phyloP scores from a whole-genome alignment of 2,797 vertebrate genomes.

The Macropodus opercularis region DNA sequence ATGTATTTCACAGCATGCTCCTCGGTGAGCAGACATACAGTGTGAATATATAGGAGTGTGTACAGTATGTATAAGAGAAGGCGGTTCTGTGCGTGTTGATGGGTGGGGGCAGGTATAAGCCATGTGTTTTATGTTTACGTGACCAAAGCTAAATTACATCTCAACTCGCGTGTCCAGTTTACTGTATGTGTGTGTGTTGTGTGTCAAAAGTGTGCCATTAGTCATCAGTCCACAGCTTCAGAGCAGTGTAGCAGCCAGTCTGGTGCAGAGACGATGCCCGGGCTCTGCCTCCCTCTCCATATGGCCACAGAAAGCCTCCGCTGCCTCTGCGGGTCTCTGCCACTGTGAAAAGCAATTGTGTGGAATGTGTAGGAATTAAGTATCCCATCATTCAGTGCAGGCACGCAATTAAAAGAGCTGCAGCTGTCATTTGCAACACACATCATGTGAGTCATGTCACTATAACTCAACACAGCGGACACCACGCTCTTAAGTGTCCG shows the following conservation, averaged over 20 bases:
- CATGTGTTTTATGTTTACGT: constrained; percentile 1
- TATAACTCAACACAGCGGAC: constrained; percentile 83
- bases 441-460: constrained; percentile 85
- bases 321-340: constrained; percentile 87
- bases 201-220: constrained; percentile 79
- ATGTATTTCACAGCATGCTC: constrained; percentile 12
- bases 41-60: constrained; percentile 28
- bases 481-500: constrained; percentile 11
- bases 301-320: constrained; percentile 85
- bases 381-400: constrained; percentile 95
- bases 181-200: constrained; percentile 24
- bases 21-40: constrained; percentile 22
- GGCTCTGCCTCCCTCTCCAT: constrained; percentile 80
- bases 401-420: constrained; percentile 95
- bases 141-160: constrained; percentile 29
- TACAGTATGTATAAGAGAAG: constrained; percentile 7
- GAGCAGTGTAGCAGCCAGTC: constrained; percentile 46
- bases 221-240: constrained; percentile 70
- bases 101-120: background rate
- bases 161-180: constrained; percentile 3
- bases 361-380: constrained; percentile 96
- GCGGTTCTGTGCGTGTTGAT: background rate
- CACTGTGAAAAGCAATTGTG: constrained; percentile 92
- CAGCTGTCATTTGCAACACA: constrained; percentile 87
- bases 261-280: constrained; percentile 69